These are phyloP conservation scores for Cephus rjabovi DNA, from an alignment of 2,888 invertebrate genomes.

Conservation along the genomic window DNA sequence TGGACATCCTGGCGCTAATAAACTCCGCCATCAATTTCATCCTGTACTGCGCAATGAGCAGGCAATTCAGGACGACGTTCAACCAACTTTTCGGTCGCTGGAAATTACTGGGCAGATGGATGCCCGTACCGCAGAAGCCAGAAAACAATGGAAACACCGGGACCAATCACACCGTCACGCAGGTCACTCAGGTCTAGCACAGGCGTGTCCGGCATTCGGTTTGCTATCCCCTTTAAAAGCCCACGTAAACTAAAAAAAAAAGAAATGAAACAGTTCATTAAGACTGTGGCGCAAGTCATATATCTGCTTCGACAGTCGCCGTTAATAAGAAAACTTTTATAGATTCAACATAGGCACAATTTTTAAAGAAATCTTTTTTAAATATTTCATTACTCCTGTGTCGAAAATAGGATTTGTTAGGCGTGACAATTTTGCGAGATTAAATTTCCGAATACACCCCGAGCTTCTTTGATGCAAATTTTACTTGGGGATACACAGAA, in stretches of 20 bases:
- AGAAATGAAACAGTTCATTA: not conserved
- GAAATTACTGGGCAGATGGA: constrained; percentile 53
- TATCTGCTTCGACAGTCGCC: not conserved
- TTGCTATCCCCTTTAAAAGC: constrained; percentile 41
- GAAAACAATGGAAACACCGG: constrained; percentile 58
- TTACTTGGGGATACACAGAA: not conserved
- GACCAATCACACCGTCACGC: constrained; percentile 61
- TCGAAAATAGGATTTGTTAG: not conserved
- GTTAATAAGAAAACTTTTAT: not conserved
- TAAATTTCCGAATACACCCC: not conserved
- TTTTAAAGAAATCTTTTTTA: not conserved
- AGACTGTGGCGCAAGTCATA: not conserved
- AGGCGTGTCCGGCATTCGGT: constrained; percentile 40
- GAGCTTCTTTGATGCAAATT: not conserved
- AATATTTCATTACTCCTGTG: not conserved
- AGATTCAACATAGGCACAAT: not conserved
- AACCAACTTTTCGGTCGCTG: constrained; percentile 73
- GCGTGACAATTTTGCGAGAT: not conserved
- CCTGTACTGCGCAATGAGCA: constrained; percentile 93
- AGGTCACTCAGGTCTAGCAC: constrained; percentile 63
- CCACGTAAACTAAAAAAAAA: not conserved
- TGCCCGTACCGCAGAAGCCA: constrained; percentile 43
- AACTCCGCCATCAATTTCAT: constrained; percentile 96
- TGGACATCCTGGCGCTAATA: constrained; percentile 90
- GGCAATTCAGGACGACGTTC: constrained; percentile 89